A percentile compares a stretch with the other conserved stretches of the same genome.
phyloP scores from a whole-genome alignment of 2,797 vertebrate species.

The Mastacembelus armatus region DNA sequence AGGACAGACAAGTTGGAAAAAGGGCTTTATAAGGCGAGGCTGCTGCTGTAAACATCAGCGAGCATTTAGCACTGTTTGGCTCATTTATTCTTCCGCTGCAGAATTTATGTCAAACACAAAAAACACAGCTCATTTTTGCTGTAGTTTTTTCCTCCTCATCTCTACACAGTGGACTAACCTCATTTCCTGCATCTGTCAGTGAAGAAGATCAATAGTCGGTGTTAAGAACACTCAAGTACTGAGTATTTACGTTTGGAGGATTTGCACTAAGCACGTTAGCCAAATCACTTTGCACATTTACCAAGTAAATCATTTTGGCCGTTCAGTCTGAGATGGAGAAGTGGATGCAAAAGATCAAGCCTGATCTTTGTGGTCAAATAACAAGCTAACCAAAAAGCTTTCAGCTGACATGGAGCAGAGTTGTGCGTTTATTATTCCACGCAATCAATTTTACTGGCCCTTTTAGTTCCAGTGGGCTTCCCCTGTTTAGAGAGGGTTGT shows the following conservation, averaged over 20 bases:
- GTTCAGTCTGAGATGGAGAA: conserved; percentile 22
- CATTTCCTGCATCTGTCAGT: conserved; percentile 39
- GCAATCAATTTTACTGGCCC: conserved; percentile 67
- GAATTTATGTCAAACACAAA: conserved; percentile 86
- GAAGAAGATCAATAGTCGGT: conserved; percentile 37
- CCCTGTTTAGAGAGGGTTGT: conserved; percentile 78
- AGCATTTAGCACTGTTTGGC: conserved; percentile 87
- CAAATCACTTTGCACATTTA: conserved; percentile 46
- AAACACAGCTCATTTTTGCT: conserved; percentile 44
- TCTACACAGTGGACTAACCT: conserved; percentile 5
- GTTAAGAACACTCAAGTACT: conserved; percentile 13
- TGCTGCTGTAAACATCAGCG: conserved; percentile 86
- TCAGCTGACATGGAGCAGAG: conserved; percentile 41
- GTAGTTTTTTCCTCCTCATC: conserved; percentile 11
- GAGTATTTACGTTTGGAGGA: conserved; percentile 47
- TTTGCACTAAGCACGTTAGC: conserved; percentile 23
- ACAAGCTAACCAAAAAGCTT: conserved; percentile 33
- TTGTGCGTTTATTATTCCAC: conserved; percentile 70
- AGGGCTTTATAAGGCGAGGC: conserved; percentile 90
- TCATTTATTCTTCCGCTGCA: conserved; percentile 80
- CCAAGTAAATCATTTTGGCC: conserved; percentile 36
- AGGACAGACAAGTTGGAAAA: conserved; percentile 86
- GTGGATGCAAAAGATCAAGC: conserved; percentile 36
- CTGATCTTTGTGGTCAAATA: conserved; percentile 42
- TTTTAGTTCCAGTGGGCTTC: conserved; percentile 76